phyloP scores from a whole-genome alignment of 2,797 vertebrate species.

The Moxostoma hubbsi region DNA sequence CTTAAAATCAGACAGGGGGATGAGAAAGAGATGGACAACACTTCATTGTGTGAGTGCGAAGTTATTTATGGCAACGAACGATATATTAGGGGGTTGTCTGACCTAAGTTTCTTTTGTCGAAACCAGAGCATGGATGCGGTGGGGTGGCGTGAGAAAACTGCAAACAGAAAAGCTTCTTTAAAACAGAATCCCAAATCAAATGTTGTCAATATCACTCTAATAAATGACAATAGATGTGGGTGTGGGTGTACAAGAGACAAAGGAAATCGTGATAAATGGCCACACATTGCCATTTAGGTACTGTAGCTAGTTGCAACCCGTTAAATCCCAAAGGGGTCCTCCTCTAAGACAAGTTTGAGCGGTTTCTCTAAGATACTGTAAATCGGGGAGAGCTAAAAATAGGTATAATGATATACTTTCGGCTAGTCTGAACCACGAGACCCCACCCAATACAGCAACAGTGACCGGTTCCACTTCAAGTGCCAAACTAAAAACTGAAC shows the following conservation, averaged over 20 bases:
- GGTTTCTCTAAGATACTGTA: no score
- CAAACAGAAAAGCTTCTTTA: neutral
- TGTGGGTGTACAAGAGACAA: neutral
- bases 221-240: neutral
- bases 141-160: neutral
- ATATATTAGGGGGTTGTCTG: neutral
- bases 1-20: slow-evolving; percentile 58
- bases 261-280: neutral
- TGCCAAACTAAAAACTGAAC: slow-evolving; percentile 23
- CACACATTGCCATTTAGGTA: neutral
- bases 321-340: neutral
- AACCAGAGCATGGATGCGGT: neutral
- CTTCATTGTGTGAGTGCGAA: slow-evolving; percentile 13
- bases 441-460: slow-evolving; percentile 29
- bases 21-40: slow-evolving; percentile 12
- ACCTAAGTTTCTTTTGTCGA: neutral
- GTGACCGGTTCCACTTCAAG: slow-evolving; percentile 38
- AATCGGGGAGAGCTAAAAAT: slow-evolving; percentile 32
- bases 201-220: neutral
- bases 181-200: neutral
- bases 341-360: neutral
- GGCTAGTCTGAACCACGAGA: neutral
- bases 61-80: neutral
- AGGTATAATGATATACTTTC: slow-evolving; percentile 22
- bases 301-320: neutral